These are phyloP conservation scores for Rousettus leschenaultii DNA, from an alignment of 2,113 vertebrate species.

Conservation along the genomic window DNA sequence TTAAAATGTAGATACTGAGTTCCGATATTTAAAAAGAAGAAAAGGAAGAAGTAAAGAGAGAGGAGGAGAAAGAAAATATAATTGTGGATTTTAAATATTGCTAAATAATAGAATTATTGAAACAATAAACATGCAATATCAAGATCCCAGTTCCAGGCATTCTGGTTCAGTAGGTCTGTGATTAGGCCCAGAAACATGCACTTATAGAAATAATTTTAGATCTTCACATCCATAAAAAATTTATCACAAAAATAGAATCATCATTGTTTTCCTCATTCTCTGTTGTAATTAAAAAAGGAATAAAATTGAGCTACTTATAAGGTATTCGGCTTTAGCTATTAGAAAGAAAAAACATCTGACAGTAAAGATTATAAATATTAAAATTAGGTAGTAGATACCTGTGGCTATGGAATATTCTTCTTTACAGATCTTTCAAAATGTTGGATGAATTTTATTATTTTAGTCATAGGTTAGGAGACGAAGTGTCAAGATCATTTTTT, in stretches of 20 bases:
- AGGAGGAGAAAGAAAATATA: neutral
- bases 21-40: neutral
- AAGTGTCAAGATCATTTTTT: neutral
- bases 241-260: neutral
- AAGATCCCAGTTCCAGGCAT: neutral
- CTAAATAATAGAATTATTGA: neutral
- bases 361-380: neutral
- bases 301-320: neutral
- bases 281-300: neutral
- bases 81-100: neutral
- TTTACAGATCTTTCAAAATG: neutral
- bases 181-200: neutral
- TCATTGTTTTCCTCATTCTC: neutral
- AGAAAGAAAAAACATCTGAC: neutral
- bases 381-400: neutral
- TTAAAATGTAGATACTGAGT: neutral
- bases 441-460: neutral
- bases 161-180: neutral
- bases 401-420: neutral
- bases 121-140: neutral
- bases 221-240: neutral
- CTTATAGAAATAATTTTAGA: neutral
- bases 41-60: neutral
- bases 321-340: neutral
- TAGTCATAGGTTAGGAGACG: neutral